These are phyloP conservation scores for Yponomeuta evonymella DNA, from an alignment of 2,888 invertebrate genomes.

Conservation along the genomic window DNA sequence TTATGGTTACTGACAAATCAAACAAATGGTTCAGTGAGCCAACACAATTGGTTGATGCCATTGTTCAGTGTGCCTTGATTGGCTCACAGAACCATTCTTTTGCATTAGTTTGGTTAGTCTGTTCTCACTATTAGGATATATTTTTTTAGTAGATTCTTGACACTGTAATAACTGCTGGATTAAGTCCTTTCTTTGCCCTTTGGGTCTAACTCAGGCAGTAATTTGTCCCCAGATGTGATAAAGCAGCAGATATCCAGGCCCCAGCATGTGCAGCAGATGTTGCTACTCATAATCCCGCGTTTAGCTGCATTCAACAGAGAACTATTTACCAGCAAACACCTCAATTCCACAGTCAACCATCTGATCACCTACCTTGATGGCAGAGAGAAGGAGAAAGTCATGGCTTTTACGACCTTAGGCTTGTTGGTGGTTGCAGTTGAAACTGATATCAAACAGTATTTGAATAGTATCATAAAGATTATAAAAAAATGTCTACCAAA, in stretches of 20 bases:
- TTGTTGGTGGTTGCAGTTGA: constrained; percentile 93
- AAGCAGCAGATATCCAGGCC: constrained; percentile 87
- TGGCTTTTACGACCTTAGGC: constrained; percentile 94
- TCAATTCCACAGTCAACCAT: constrained; percentile 86
- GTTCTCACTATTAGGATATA: no score
- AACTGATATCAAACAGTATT: constrained; percentile 84
- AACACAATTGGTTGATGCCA: no score
- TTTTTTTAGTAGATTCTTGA: no score
- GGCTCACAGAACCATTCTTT: no score
- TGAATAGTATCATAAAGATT: constrained; percentile 89
- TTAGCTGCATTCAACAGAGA: constrained; percentile 94
- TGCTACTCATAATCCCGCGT: constrained; percentile 91
- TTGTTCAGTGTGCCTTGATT: no score
- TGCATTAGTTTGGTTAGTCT: no score
- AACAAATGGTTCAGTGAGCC: no score
- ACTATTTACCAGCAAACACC: constrained; percentile 84
- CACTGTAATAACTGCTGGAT: not conserved
- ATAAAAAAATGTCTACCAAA: constrained; percentile 85
- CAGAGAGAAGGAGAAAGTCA: constrained; percentile 89
- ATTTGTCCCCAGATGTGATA: constrained; percentile 79
- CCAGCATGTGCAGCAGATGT: constrained; percentile 88
- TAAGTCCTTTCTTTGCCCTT: not conserved
- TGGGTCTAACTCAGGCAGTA: not conserved
- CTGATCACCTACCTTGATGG: constrained; percentile 85
- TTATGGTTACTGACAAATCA: no score